Evolutionary conservation across 1,140 invertebrate species (phyloP).

Genomic region (Teleogryllus occipitalis): DNA sequence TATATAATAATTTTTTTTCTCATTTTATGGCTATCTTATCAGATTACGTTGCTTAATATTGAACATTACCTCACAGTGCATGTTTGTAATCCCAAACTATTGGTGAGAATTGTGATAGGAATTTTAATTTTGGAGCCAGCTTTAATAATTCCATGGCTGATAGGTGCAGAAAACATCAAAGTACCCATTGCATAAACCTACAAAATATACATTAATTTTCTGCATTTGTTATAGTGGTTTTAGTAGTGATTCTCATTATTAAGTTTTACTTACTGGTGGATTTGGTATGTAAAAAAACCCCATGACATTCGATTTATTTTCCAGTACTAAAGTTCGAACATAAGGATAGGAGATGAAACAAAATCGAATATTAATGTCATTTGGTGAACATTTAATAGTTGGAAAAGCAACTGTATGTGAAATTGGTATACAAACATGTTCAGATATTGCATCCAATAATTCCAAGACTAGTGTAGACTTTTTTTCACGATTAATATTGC

Average conservation of each 20-base stretch:
- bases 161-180: conserved; percentile 29
- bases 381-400: conserved; percentile 27
- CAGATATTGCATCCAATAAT: conserved; percentile 30
- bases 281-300: conserved; percentile 33
- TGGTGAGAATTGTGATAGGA: conserved; percentile 29
- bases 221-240: background rate
- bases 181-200: conserved; percentile 24
- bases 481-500: conserved; percentile 28
- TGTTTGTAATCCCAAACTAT: conserved; percentile 28
- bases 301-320: conserved; percentile 31
- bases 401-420: conserved; percentile 27
- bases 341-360: conserved; percentile 34
- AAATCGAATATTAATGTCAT: conserved; percentile 29
- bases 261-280: conserved; percentile 29
- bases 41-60: conserved; percentile 1
- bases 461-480: conserved; percentile 27
- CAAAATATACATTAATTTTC: conserved; percentile 9
- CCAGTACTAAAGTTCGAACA: conserved; percentile 26
- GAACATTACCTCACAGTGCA: conserved; percentile 25
- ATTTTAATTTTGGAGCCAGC: conserved; percentile 28
- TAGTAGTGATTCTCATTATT: background rate
- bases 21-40: no score
- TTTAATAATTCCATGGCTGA: conserved; percentile 30
- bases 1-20: no score
- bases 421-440: conserved; percentile 30